Evolutionary conservation across 1,140 invertebrate species (phyloP), one percentile per base, ranked within the genome.

Genomic region (Musca domestica): DNA sequence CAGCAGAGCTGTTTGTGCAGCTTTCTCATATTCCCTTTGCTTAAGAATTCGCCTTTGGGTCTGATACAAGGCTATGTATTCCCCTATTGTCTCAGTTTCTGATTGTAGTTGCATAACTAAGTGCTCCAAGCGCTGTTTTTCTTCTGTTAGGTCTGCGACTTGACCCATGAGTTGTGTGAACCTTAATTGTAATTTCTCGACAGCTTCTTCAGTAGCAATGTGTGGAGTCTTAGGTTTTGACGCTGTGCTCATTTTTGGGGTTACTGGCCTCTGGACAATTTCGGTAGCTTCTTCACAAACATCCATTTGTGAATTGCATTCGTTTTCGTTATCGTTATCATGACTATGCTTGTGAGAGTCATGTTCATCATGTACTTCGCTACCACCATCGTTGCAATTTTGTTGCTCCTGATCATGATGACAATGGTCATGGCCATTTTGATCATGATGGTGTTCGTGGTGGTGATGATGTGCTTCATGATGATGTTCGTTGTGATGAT

Each of bases 41-140:
- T 93, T 91, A 49, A 98, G 84, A 73, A 95, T 86, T 63, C 89
- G 89, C 68, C 95, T 85, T 83, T 98, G 95, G 70, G 91, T 92
- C 81, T 98, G 95, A 84, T 98, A 98, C 15, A 98, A 84, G 2
- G 94, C 89, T 17, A 97, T 92, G 78, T 98, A 98, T 84, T 98
- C 95, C 61, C 94, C 95, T 77, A 98, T 97, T 2, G 95, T 97
- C 82, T 98, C 95, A 5, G 95, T 96, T 88, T 98, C 95, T 71
- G 92, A 89, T 83, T 98, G 94, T 20, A 98, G 83, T 77, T 98
- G 95, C 66, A 93, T 80, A 52, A 97, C 94, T 56, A 96, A 86
- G 84, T 98, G 95, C 83, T 98, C 95, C 54, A 98, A 83, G 73
- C 89, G 88, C 74, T 97, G 94, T 82, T 95, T 95, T 81, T 96